phyloP scores from a whole-genome alignment of 2,113 vertebrate species.

The Capricornis sumatraensis region DNA sequence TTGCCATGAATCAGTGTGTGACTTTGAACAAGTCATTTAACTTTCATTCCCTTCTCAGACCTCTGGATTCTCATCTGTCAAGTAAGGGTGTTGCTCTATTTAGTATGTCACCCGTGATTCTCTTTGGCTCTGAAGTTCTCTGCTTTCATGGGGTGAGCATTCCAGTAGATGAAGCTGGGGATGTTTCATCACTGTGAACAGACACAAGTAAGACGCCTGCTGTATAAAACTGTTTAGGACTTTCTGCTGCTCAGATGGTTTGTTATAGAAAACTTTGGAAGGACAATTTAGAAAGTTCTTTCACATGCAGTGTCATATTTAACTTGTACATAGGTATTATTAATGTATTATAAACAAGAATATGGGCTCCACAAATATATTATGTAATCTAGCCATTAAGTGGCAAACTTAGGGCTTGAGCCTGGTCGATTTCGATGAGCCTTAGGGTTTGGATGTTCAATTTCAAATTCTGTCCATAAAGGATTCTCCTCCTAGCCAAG shows the following conservation, averaged over 20 bases:
- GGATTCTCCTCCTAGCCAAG: not conserved
- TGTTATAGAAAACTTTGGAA: conserved; percentile 4
- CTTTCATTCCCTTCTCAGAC: not conserved
- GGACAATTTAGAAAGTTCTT: not conserved
- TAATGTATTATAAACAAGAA: not conserved
- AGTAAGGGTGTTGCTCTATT: not conserved
- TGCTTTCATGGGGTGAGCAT: not conserved
- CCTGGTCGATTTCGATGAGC: not conserved
- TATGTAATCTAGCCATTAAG: not conserved
- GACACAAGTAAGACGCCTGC: not conserved
- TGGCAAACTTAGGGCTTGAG: not conserved
- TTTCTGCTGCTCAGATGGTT: not conserved
- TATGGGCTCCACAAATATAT: not conserved
- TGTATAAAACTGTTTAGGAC: not conserved
- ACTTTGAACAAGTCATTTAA: conserved; percentile 2
- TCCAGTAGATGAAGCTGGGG: not conserved
- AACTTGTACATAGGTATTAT: not conserved
- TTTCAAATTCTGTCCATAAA: not conserved
- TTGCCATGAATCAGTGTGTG: not conserved
- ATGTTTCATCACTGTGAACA: not conserved
- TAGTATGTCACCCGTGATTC: not conserved
- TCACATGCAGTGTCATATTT: not conserved
- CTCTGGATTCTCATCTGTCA: not conserved
- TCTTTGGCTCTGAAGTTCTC: not conserved
- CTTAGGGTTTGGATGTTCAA: not conserved